These are phyloP conservation scores for Didymodactylos carnosus DNA, from an alignment of 2,888 invertebrate genomes.

Conservation along the genomic window DNA sequence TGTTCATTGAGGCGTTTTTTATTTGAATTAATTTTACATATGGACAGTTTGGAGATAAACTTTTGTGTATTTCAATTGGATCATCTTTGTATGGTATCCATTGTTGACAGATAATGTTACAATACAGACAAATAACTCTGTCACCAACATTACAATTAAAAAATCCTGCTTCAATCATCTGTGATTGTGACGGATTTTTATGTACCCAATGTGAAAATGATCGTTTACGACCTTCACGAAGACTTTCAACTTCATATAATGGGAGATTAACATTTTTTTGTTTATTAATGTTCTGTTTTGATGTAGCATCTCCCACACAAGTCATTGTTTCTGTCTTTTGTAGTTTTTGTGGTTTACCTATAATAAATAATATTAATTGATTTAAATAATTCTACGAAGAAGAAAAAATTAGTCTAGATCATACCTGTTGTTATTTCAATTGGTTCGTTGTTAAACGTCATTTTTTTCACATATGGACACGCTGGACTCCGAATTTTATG, in stretches of 20 bases:
- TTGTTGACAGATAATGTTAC: not conserved
- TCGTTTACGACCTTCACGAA: not conserved
- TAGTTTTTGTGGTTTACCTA: not conserved
- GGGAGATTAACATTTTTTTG: too few relatives aligned
- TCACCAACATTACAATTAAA: not conserved
- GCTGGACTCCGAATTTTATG: not conserved
- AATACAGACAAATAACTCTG: not conserved
- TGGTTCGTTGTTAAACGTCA: too few relatives aligned
- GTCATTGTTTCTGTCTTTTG: not conserved
- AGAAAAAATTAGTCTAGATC: too few relatives aligned
- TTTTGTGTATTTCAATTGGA: not conserved
- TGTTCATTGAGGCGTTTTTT: too few relatives aligned
- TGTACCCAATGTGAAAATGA: not conserved
- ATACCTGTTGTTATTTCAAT: too few relatives aligned
- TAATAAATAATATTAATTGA: too few relatives aligned
- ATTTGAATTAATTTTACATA: too few relatives aligned
- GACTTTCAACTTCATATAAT: not conserved
- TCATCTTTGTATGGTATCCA: not conserved
- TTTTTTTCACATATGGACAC: not conserved
- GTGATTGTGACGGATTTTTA: not conserved
- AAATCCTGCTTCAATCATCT: not conserved
- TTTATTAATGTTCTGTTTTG: too few relatives aligned
- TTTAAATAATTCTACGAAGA: too few relatives aligned
- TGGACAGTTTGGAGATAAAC: not conserved
- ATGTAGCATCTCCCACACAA: too few relatives aligned